Conservation (phyloP, 2,113 vertebrate species). For the Silurus glanis region DNA sequence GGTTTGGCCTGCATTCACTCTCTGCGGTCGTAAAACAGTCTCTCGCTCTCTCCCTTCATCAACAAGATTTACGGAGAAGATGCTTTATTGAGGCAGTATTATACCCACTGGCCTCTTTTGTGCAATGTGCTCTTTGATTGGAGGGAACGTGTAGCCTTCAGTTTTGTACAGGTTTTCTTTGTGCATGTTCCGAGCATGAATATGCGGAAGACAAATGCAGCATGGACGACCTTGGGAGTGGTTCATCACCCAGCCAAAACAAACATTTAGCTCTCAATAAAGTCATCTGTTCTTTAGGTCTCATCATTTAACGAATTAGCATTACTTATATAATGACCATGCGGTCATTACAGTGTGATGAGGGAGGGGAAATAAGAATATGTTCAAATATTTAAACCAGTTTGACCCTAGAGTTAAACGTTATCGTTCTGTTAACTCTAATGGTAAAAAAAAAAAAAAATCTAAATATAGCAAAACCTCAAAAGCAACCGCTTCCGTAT, state of each 20-base stretch:
- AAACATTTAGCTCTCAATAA: conserved; percentile 23
- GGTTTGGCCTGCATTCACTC: conserved; percentile 29
- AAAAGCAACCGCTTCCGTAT: conserved; percentile 10
- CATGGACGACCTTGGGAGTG: conserved; percentile 32
- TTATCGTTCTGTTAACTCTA: conserved; percentile 11
- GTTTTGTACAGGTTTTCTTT: conserved; percentile 33
- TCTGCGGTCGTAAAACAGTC: conserved; percentile 36
- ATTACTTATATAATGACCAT: conserved; percentile 17
- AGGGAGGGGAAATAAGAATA: conserved; percentile 2
- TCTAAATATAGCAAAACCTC: conserved; percentile 15
- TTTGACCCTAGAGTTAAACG: conserved; percentile 24
- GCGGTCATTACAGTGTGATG: neutral
- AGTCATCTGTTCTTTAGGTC: conserved; percentile 3
- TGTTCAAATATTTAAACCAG: conserved; percentile 11
- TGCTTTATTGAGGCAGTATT: conserved; percentile 40
- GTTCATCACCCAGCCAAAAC: conserved; percentile 8
- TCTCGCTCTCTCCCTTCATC: conserved; percentile 20
- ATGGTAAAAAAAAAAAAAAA: neutral
- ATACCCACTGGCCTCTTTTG: conserved; percentile 44
- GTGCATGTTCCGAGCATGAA: neutral
- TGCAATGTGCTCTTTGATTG: conserved; percentile 21
- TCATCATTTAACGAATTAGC: conserved; percentile 38
- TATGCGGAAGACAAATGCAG: conserved; percentile 9
- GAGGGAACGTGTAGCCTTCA: neutral
- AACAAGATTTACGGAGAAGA: conserved; percentile 47